phyloP scores from a whole-genome alignment of 2,797 vertebrate species.

The Cottoperca gobio region DNA sequence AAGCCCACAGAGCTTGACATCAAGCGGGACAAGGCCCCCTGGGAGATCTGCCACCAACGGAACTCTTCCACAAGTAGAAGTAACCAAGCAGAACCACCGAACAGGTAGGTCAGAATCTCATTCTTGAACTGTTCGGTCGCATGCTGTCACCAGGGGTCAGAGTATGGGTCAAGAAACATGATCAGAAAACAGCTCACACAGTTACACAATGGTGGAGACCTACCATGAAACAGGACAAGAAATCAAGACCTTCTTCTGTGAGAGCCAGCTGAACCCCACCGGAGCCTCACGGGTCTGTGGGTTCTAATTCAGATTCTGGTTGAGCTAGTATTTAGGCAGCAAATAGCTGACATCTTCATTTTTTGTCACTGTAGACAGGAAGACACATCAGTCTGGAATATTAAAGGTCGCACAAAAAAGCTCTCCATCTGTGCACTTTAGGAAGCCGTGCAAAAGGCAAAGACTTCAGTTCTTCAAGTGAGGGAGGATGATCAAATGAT shows the following conservation, averaged over 20 bases:
- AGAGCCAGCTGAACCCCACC: slow-evolving; percentile 19
- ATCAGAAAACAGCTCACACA: slow-evolving; percentile 15
- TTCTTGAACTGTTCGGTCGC: slow-evolving; percentile 76
- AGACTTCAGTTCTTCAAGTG: background rate
- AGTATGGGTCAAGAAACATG: slow-evolving; percentile 43
- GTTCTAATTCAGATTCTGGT: slow-evolving; percentile 16
- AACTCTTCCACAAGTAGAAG: slow-evolving; percentile 48
- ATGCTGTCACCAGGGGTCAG: slow-evolving; percentile 52
- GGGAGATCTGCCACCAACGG: slow-evolving; percentile 41
- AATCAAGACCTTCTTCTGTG: slow-evolving; percentile 6
- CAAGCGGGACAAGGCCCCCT: slow-evolving; percentile 35
- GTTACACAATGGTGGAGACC: slow-evolving; percentile 10
- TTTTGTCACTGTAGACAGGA: slow-evolving; percentile 17
- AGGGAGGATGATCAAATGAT: slow-evolving; percentile 9
- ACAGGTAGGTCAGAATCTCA: slow-evolving; percentile 53
- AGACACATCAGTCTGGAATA: slow-evolving; percentile 1
- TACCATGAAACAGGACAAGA: slow-evolving; percentile 16
- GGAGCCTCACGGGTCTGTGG: background rate
- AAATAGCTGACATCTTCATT: background rate
- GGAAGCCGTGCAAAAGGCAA: slow-evolving; percentile 10
- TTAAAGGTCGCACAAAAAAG: background rate
- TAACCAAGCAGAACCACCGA: slow-evolving; percentile 65
- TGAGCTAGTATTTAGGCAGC: background rate
- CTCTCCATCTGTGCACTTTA: background rate
- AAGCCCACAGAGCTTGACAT: slow-evolving; percentile 44